Evolutionary conservation across 2,113 vertebrate species (phyloP).

Genomic region (Triplophysa rosa): DNA sequence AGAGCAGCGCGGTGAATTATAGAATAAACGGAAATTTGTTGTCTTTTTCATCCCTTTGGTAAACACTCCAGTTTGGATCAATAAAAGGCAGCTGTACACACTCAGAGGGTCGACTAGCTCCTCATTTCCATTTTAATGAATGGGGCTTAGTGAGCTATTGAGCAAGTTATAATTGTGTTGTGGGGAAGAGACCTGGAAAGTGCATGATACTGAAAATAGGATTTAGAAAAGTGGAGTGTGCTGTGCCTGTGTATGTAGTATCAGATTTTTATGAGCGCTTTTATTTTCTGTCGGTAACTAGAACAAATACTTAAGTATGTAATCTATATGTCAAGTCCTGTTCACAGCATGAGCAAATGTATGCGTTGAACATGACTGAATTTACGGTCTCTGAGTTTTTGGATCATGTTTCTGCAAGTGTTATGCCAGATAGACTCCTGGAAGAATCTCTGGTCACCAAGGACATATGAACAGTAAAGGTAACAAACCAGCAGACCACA

Average conservation of each 20-base stretch:
- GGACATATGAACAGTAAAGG: too few relatives aligned
- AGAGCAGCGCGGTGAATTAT: constrained; percentile 27
- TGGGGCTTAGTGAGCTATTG: constrained; percentile 51
- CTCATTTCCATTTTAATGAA: constrained; percentile 62
- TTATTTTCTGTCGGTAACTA: neutral
- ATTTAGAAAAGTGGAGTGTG: constrained; percentile 5
- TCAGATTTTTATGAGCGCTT: neutral
- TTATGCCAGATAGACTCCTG: too few relatives aligned
- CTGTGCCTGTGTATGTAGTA: neutral
- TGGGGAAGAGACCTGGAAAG: constrained; percentile 34
- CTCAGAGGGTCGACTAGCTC: constrained; percentile 30
- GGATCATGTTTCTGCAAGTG: too few relatives aligned
- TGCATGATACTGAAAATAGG: constrained; percentile 16
- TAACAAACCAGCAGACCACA: too few relatives aligned
- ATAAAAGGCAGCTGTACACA: constrained; percentile 53
- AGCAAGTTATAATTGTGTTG: constrained; percentile 54
- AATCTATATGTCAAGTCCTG: neutral
- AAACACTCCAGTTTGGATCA: constrained; percentile 51
- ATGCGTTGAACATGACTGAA: neutral
- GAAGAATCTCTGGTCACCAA: too few relatives aligned
- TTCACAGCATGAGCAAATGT: neutral
- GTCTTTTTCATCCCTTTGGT: constrained; percentile 54
- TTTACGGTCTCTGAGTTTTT: neutral
- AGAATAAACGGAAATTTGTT: constrained; percentile 49
- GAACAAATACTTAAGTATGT: neutral